These are phyloP conservation scores for Petrocephalus zakoni DNA, from an alignment of 2,113 vertebrate species.

Conservation along the genomic window DNA sequence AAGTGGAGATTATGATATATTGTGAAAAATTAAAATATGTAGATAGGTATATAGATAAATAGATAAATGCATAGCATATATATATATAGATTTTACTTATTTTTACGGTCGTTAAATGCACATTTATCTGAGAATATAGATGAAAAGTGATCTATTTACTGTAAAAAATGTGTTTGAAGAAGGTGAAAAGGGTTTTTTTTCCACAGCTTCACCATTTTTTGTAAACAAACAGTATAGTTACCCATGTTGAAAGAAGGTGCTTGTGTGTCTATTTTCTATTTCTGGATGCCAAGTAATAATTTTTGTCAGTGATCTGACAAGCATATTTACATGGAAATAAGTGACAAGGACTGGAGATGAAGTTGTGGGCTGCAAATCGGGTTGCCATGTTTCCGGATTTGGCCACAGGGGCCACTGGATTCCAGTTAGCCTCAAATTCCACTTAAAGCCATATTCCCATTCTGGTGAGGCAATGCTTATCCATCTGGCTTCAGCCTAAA, in stretches of 20 bases:
- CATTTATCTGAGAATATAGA: conserved; percentile 49
- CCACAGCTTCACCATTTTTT: conserved; percentile 44
- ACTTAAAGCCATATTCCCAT: conserved; percentile 4
- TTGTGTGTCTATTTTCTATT: conserved; percentile 39
- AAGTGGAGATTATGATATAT: conserved; percentile 32
- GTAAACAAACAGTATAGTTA: conserved; percentile 41
- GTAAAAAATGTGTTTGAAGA: conserved; percentile 33
- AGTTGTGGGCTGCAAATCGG: not conserved
- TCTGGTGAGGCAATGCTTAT: not conserved
- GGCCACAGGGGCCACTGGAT: conserved; percentile 59
- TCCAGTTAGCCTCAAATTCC: conserved; percentile 46
- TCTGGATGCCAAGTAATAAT: conserved; percentile 31
- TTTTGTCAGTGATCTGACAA: conserved; percentile 1
- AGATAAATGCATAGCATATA: conserved; percentile 44
- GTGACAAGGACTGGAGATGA: conserved; percentile 36
- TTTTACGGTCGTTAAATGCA: conserved; percentile 50
- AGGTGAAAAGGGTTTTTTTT: conserved; percentile 24
- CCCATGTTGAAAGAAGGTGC: conserved; percentile 43
- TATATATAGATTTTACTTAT: conserved; percentile 60
- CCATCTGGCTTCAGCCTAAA: conserved; percentile 28
- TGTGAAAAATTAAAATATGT: conserved; percentile 42
- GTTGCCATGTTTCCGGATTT: not conserved
- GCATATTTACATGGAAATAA: conserved; percentile 37
- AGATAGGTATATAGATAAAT: conserved; percentile 49
- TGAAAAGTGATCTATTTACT: conserved; percentile 40